Evolutionary conservation across 2,797 vertebrate species (phyloP), one percentile per base, ranked within the genome.

Genomic region (Poeciliopsis infans): DNA sequence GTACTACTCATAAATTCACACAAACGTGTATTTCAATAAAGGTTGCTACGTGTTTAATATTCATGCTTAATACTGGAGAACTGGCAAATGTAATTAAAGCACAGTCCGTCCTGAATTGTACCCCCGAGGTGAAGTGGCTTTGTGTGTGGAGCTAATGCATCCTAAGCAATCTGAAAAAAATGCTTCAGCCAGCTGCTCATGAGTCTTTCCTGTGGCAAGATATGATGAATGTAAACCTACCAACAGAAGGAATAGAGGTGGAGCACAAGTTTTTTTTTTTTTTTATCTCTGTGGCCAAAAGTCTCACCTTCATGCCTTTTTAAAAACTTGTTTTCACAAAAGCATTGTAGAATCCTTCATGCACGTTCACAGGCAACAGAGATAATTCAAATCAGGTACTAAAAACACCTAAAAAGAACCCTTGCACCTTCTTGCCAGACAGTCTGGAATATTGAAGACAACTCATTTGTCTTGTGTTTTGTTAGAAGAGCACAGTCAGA

Each of bases 281-380:
- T 36, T 39, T 39, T 39, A 4, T 31, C 18, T 25, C 23, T 33
- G 45, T 36, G 11, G 2, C 59, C 39, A 70, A 12, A n/a, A 12
- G 10, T 68, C 53, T 72, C 72, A 80, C 73, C 72, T 76, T 72
- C 51, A 78, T 71, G 79, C 57, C 72, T 76, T 88, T 46, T 33
- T 75, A 46, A 74, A 46, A 12, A 45, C 72, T 28, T 18, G 59
- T 33, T 36, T 8, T 45, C 55, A 39, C 41, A 15, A 7, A 45
- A 45, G 43, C 23, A 70, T 25, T 6, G 45, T 31, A 41, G 16
- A 72, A 41, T 55, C n/a, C 68, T 36, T 39, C 43, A 66, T 11
- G 33, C 41, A 72, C 8, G 25, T 10, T 75, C 68, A 80, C 46
- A 84, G 74, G 28, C 18, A 57, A 12, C 36, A 75, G 12, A n/a